phyloP scores from a whole-genome alignment of 2,797 vertebrate genomes.

The Furcifer pardalis region DNA sequence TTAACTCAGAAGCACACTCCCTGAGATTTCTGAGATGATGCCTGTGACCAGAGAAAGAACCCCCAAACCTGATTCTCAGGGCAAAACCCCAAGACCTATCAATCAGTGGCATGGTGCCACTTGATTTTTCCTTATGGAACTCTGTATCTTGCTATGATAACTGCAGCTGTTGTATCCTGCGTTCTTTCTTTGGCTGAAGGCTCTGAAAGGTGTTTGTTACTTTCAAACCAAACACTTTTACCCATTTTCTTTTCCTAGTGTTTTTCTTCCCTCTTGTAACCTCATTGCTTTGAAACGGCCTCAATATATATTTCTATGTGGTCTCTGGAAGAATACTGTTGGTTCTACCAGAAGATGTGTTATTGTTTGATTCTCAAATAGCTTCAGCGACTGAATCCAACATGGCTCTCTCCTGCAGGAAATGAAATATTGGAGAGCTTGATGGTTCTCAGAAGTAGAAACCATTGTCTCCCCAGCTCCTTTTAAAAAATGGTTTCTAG shows the following conservation, averaged over 20 bases:
- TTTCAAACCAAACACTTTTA: slow-evolving; percentile 63
- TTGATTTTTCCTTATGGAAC: slow-evolving; percentile 60
- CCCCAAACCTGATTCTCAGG: too few relatives aligned
- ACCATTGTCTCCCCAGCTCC: slow-evolving; percentile 4
- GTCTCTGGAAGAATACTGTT: slow-evolving; percentile 64
- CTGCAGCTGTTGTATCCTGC: slow-evolving; percentile 45
- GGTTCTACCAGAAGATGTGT: slow-evolving; percentile 53
- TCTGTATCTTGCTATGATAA: slow-evolving; percentile 67
- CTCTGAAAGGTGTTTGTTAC: slow-evolving; percentile 45
- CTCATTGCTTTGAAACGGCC: slow-evolving; percentile 64
- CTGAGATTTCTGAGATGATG: too few relatives aligned
- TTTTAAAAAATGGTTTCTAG: slow-evolving; percentile 56
- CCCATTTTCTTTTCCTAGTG: slow-evolving; percentile 51
- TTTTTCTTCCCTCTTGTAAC: slow-evolving; percentile 53
- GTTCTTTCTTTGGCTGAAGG: slow-evolving; percentile 46
- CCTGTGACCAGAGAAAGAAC: too few relatives aligned
- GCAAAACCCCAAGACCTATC: too few relatives aligned
- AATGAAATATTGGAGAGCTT: slow-evolving; percentile 68
- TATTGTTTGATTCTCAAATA: slow-evolving; percentile 71
- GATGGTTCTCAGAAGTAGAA: slow-evolving; percentile 65
- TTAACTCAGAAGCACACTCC: too few relatives aligned
- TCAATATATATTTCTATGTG: slow-evolving; percentile 59
- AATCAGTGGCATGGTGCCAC: background rate
- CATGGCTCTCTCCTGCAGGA: slow-evolving; percentile 57
- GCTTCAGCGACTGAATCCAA: slow-evolving; percentile 63